These are phyloP conservation scores for Tetraodon nigroviridis DNA, from an alignment of 2,113 vertebrate species.

Conservation along the genomic window DNA sequence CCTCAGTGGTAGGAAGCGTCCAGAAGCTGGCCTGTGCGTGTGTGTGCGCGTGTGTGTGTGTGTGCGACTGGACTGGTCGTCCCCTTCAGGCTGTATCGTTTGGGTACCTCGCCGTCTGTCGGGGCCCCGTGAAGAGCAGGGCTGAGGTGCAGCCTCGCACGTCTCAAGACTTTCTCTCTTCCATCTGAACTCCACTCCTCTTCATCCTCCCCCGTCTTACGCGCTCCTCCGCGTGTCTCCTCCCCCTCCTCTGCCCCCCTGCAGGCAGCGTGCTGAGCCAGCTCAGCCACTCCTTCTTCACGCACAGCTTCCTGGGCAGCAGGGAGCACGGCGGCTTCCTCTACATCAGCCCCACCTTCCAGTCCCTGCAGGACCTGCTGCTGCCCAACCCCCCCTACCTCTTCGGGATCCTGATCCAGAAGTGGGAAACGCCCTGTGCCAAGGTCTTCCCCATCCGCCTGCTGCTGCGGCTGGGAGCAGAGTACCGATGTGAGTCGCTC, in stretches of 20 bases:
- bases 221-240: neutral
- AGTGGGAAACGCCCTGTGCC: slow-evolving; percentile 99
- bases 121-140: slow-evolving; percentile 17
- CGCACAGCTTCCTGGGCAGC: slow-evolving; percentile 93
- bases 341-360: slow-evolving; percentile 90
- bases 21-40: slow-evolving; percentile 24
- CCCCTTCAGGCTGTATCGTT: slow-evolving; percentile 43
- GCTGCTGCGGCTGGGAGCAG: slow-evolving; percentile 94
- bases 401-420: slow-evolving; percentile 96
- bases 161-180: neutral
- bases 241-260: too few species aligned
- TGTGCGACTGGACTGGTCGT: too few species aligned
- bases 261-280: slow-evolving; percentile 90
- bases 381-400: slow-evolving; percentile 92
- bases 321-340: slow-evolving; percentile 96
- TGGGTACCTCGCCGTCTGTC: slow-evolving; percentile 40
- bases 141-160: too few species aligned
- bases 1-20: slow-evolving; percentile 76
- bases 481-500: slow-evolving; percentile 98
- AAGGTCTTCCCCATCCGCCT: slow-evolving; percentile 97
- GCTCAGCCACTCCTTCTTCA: slow-evolving; percentile 97
- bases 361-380: slow-evolving; percentile 93
- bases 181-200: neutral
- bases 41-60: too few species aligned
- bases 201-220: neutral